Base-by-base conservation (phyloP, 2,888 invertebrate species). In the Tridacna gigas region DNA sequence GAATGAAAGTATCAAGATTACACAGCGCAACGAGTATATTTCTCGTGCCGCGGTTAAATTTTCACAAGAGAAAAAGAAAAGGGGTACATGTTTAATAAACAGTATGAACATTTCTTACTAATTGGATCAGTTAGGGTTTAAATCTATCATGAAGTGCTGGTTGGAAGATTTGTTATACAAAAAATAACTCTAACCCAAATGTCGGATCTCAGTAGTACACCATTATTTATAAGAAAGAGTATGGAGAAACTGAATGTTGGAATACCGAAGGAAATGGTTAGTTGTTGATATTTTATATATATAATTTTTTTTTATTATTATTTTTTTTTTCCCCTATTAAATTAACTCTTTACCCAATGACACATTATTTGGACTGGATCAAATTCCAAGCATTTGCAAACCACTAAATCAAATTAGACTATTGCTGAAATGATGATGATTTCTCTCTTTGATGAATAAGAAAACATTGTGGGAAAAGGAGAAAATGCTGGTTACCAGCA, bases 171-270 rank as follows among this genome's bases (percentile, higher is more conserved):
- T 65, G 15, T 22, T 26, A 28, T 65, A 26, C 11, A 18, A 20
- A 65, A 7, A 13, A 22, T 65, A 65, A 65, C 65, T 65, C n/a
- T 65, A 65, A 65, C 28, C 65, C 65, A 69, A 69, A 69, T 69
- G 69, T 69, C 69, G 69, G 69, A 69, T 22, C 69, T 69, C n/a
- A 69, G 69, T 47, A 69, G 47, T n/a, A 69, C 69, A 18, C 69
- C 69, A n/a, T 47, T 69, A 18, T 69, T 69, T n/a, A 69, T 69
- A 28, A 15, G 69, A 22, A 69, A 69, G 45, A 69, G 69, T 12
- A 69, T 69, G 45, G 69, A 69, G 47, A 45, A 69, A n/a, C 18
- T 69, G 20, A 69, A 69, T 45, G 28, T 47, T 69, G 69, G 69
- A 18, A 47, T 69, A 5, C 69, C 69, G 7, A 69, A n/a, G 12